These are phyloP conservation scores for Drosophila meridionalis DNA, from an alignment of 2,888 invertebrate genomes.

Conservation along the genomic window DNA sequence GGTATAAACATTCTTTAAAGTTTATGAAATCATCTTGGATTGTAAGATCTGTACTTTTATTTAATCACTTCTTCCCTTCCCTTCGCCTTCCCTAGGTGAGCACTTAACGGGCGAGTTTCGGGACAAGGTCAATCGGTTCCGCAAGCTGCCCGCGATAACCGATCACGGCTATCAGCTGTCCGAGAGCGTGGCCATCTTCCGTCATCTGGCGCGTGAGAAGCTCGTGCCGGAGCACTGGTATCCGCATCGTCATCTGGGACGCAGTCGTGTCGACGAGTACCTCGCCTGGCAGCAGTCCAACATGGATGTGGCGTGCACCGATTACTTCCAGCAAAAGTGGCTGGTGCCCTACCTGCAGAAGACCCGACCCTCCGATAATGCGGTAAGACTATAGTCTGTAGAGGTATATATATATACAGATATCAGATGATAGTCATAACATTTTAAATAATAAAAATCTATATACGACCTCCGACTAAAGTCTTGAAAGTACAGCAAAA, in stretches of 20 bases:
- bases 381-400: slow-evolving; percentile 67
- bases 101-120: slow-evolving; percentile 88
- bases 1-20: background rate
- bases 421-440: background rate
- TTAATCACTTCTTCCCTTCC: background rate
- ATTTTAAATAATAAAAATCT: too few species aligned
- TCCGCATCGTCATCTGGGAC: slow-evolving; percentile 87
- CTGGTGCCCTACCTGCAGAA: slow-evolving; percentile 86
- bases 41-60: background rate
- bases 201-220: slow-evolving; percentile 88
- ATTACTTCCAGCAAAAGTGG: slow-evolving; percentile 87
- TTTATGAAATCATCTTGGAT: background rate
- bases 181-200: slow-evolving; percentile 89
- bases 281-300: slow-evolving; percentile 91
- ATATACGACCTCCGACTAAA: background rate
- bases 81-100: slow-evolving; percentile 85
- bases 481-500: background rate
- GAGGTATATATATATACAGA: background rate
- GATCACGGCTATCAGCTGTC: slow-evolving; percentile 89
- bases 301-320: slow-evolving; percentile 86
- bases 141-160: slow-evolving; percentile 88
- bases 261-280: slow-evolving; percentile 89
- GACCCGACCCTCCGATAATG: slow-evolving; percentile 84
- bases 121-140: slow-evolving; percentile 87
- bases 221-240: slow-evolving; percentile 88